These are phyloP conservation scores for Cherax quadricarinatus DNA, from an alignment of 1,140 invertebrate species.

Conservation along the genomic window DNA sequence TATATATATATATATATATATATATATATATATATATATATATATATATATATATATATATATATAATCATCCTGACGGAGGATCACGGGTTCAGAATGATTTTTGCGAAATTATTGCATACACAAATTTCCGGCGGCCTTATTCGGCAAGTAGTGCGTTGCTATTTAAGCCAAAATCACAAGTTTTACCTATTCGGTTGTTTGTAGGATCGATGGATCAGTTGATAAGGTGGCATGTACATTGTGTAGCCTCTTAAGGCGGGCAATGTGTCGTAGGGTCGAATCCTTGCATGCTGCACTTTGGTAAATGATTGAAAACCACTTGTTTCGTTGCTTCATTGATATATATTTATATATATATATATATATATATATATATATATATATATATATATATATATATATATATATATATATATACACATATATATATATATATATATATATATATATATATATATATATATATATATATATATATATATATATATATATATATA, in stretches of 20 bases:
- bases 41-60: not conserved
- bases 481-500: conserved; percentile 9
- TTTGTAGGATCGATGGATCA: not conserved
- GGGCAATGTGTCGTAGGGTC: too few species aligned
- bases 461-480: not conserved
- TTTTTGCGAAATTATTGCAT: too few species aligned
- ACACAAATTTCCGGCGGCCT: too few species aligned
- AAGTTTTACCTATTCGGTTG: not conserved
- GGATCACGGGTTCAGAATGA: too few species aligned
- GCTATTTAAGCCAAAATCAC: too few species aligned
- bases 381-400: not conserved
- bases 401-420: not conserved
- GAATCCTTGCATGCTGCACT: too few species aligned
- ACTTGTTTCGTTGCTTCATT: too few species aligned
- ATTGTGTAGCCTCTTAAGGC: too few species aligned
- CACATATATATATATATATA: not conserved
- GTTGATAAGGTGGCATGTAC: too few species aligned
- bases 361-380: not conserved
- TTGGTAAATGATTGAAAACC: too few species aligned
- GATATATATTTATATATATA: too few species aligned
- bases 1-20: not conserved
- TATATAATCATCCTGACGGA: not conserved
- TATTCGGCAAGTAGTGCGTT: too few species aligned
- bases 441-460: not conserved
- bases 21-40: not conserved